Conservation (phyloP, 2,888 invertebrate species). For the Brachypterus glaber region DNA sequence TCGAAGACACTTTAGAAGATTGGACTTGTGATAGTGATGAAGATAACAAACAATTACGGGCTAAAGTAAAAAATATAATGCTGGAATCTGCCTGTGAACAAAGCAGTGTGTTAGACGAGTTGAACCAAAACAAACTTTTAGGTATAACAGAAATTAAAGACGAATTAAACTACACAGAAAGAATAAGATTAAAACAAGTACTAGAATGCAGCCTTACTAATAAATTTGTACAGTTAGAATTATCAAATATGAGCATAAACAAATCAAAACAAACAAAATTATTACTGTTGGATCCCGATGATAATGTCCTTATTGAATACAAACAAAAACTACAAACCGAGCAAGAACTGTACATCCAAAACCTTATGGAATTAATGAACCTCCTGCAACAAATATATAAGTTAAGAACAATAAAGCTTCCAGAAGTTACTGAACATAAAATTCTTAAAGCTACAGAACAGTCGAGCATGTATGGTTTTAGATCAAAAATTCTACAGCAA, state of each 20-base stretch:
- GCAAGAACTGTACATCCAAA: slow-evolving; percentile 33
- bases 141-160: too few species aligned
- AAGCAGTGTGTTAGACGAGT: too few species aligned
- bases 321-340: slow-evolving; percentile 35
- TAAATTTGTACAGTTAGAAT: too few species aligned
- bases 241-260: too few species aligned
- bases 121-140: too few species aligned
- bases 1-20: slow-evolving; percentile 27
- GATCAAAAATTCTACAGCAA: slow-evolving; percentile 29
- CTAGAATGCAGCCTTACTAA: too few species aligned
- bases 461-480: slow-evolving; percentile 34
- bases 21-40: slow-evolving; percentile 21
- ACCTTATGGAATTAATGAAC: slow-evolving; percentile 29
- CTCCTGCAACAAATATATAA: slow-evolving; percentile 34
- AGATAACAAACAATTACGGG: slow-evolving; percentile 22
- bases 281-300: too few species aligned
- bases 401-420: slow-evolving; percentile 32
- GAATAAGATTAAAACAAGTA: too few species aligned
- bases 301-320: too few species aligned
- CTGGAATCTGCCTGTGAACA: too few species aligned
- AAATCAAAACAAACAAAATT: too few species aligned
- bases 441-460: slow-evolving; percentile 33
- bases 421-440: slow-evolving; percentile 32
- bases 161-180: too few species aligned
- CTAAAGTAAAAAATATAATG: slow-evolving; percentile 28